phyloP scores from a whole-genome alignment of 92 coral and sea anemone species.

The Umimayanthus chanpuru region DNA sequence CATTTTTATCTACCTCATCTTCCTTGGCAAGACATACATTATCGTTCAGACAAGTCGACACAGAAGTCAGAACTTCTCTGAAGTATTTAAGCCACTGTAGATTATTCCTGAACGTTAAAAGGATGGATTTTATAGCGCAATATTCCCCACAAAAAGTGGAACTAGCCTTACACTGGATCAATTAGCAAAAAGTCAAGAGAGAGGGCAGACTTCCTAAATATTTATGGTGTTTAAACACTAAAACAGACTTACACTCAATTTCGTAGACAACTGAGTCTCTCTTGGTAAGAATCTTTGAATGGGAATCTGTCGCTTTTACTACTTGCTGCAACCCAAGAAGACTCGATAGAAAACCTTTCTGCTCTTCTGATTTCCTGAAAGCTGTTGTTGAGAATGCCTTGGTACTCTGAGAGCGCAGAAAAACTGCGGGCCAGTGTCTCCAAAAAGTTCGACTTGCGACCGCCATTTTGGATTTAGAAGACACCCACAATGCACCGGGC shows the following conservation, averaged over 20 bases:
- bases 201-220: not conserved
- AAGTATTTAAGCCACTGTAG: not conserved
- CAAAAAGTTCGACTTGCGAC: constrained; percentile 1
- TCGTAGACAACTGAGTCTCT: constrained; percentile 78
- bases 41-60: not conserved
- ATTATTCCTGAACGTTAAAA: not conserved
- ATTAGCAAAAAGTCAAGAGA: not conserved
- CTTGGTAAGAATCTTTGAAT: constrained; percentile 82
- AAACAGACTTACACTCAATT: constrained; percentile 82
- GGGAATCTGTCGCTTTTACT: constrained; percentile 87
- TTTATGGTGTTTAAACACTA: not conserved
- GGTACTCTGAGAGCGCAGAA: constrained; percentile 11
- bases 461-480: constrained; percentile 33
- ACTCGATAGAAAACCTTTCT: constrained; percentile 44
- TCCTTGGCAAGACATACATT: not conserved
- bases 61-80: not conserved
- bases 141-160: not conserved
- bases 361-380: constrained; percentile 29
- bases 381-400: constrained; percentile 41
- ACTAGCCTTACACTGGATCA: not conserved
- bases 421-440: constrained; percentile 9
- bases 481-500: constrained; percentile 26
- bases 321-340: constrained; percentile 48
- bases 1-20: not conserved
- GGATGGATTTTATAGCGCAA: not conserved